Conservation (phyloP, 2,113 vertebrate genomes). For the Pseudonaja textilis region DNA sequence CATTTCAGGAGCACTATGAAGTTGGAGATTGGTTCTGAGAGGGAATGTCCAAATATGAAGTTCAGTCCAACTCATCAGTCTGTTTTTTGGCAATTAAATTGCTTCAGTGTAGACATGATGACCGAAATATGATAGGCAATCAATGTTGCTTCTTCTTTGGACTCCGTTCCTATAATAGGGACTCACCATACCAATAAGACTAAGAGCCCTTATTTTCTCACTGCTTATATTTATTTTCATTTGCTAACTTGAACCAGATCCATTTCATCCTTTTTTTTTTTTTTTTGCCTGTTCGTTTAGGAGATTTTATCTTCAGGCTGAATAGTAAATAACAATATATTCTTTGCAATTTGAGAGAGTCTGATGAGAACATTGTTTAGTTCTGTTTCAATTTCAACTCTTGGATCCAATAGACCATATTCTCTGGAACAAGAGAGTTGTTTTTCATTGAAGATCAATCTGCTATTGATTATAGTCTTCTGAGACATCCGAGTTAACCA, state of each 20-base stretch:
- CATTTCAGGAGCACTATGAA: background rate
- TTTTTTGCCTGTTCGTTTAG: background rate
- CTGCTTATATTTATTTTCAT: background rate
- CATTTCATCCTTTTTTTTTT: background rate
- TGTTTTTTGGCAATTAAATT: background rate
- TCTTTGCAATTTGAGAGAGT: background rate
- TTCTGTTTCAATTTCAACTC: conserved; percentile 14
- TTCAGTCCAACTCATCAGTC: background rate
- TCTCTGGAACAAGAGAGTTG: conserved; percentile 10
- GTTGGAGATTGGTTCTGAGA: background rate
- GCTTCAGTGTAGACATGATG: background rate
- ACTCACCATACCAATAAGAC: background rate
- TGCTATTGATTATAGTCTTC: background rate
- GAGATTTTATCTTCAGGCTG: background rate
- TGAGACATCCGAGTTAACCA: conserved; percentile 1
- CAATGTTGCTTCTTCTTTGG: background rate
- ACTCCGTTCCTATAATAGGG: background rate
- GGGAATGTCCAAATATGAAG: background rate
- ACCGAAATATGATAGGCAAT: background rate
- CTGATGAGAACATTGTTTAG: conserved; percentile 10
- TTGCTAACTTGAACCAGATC: background rate
- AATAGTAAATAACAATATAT: background rate
- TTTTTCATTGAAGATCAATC: conserved; percentile 19
- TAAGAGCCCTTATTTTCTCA: background rate
- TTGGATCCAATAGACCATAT: background rate